phyloP scores from a whole-genome alignment of 2,888 invertebrate genomes.

The Limnephilus lunatus region DNA sequence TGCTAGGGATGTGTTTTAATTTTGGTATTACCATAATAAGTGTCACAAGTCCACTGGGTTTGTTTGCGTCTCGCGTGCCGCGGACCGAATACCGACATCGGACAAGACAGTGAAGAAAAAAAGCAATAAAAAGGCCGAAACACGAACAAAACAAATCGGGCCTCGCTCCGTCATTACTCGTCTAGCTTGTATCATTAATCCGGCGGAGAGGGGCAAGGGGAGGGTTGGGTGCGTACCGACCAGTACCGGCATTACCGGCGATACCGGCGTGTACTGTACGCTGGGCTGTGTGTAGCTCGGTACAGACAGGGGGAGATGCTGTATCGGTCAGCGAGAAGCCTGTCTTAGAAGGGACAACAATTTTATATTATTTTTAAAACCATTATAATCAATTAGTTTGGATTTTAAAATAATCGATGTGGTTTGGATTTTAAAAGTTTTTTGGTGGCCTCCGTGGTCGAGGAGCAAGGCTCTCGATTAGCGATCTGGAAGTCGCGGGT shows the following conservation, averaged over 20 bases:
- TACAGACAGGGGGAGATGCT: not conserved
- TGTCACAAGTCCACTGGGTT: slow-evolving; percentile 37
- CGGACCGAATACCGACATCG: slow-evolving; percentile 43
- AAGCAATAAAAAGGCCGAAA: slow-evolving; percentile 32
- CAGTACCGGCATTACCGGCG: not conserved
- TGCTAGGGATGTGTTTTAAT: too few species aligned
- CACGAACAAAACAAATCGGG: slow-evolving; percentile 59
- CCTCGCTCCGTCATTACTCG: slow-evolving; percentile 60
- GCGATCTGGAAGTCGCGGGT: too few species aligned
- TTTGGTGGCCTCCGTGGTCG: too few species aligned
- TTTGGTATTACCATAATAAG: not conserved
- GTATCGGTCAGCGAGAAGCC: not conserved
- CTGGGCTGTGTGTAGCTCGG: not conserved
- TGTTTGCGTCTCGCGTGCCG: slow-evolving; percentile 37
- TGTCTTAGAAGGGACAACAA: not conserved
- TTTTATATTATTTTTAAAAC: not conserved
- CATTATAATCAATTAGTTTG: too few species aligned
- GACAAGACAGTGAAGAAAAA: slow-evolving; percentile 40
- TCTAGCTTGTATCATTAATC: slow-evolving; percentile 61
- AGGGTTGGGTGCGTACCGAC: not conserved
- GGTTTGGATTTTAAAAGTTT: too few species aligned
- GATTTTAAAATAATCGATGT: too few species aligned
- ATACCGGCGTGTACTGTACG: not conserved
- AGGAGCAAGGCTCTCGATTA: too few species aligned
- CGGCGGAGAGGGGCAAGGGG: slow-evolving; percentile 21